Evolutionary conservation across 2,888 invertebrate genomes (phyloP), one percentile per base, ranked within the genome.

Genomic region (Aricia artaxerxes): DNA sequence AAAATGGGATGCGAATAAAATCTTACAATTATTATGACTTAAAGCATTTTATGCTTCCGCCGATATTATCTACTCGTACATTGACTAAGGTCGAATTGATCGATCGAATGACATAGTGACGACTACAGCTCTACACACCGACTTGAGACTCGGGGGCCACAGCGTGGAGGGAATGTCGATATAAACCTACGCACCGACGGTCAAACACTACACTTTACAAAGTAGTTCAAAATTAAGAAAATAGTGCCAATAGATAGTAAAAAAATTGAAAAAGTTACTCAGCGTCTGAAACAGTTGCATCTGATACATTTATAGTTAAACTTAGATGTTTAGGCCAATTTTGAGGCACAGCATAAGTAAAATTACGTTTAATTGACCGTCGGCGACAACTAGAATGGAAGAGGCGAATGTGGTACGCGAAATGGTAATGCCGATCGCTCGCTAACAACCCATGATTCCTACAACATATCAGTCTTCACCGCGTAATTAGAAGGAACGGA

Each of bases 401-500:
- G 90, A 92, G 91, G 92, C 91, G 88, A 90, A 90, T 86, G 83
- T 86, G 85, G 85, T 85, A 88, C 40, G 72, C 44, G 87, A 87
- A 84, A 88, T 84, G 87, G 86, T 88, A 80, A 85, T 88, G 88
- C 88, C 88, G 87, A 90, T 88, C 90, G 88, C 86, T 88, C 85
- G 88, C 89, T 87, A 88, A 87, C 90, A 90, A 89, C 90, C 91
- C 91, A 88, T 89, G 88, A 88, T 86, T 87, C 90, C 89, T 91
- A 92, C 87, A 87, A 91, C 89, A 89, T 92, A 92, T 94, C 94
- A 94, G 94, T 94, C 94, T 94, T 94, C 92, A 90, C 90, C 89
- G 93, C 93, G 92, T 93, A 90, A 91, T 90, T 89, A 87, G 87
- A 90, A 91, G 88, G 90, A 90, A 91, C 88, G 91, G 89, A 90